Conservation (phyloP, 2,888 invertebrate species). For the Drosophila acutilabella region DNA sequence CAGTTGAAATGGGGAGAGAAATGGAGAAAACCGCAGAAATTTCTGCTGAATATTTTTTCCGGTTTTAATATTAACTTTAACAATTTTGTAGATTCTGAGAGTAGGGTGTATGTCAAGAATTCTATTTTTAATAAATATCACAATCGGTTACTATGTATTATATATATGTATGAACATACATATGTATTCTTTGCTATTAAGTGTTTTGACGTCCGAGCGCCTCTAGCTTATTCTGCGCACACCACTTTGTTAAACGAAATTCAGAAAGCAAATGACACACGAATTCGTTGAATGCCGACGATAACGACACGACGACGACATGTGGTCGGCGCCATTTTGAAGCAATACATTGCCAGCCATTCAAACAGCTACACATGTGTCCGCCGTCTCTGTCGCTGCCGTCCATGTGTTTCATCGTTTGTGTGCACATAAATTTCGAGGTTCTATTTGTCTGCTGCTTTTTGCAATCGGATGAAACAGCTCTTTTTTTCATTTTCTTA, state of each 20-base stretch:
- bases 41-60: constrained; percentile 49
- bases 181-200: constrained; percentile 50
- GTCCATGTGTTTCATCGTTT: constrained; percentile 28
- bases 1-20: constrained; percentile 54
- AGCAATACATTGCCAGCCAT: constrained; percentile 63
- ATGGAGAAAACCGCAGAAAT: constrained; percentile 46
- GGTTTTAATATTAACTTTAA: constrained; percentile 48
- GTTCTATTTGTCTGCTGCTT: constrained; percentile 37
- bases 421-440: constrained; percentile 32
- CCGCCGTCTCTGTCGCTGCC: constrained; percentile 13
- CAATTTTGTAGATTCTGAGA: constrained; percentile 61
- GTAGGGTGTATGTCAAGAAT: constrained; percentile 48
- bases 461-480: constrained; percentile 21
- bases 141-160: constrained; percentile 63
- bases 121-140: constrained; percentile 75
- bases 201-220: constrained; percentile 39
- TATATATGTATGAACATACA: constrained; percentile 44
- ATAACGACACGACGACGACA: constrained; percentile 69
- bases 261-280: constrained; percentile 74
- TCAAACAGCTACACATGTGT: constrained; percentile 23
- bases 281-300: constrained; percentile 55
- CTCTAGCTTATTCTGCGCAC: constrained; percentile 56
- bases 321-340: constrained; percentile 79
- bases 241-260: constrained; percentile 76
- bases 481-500: constrained; percentile 9